Evolutionary conservation across 2,797 vertebrate species (phyloP), one percentile per base, ranked within the genome.

Genomic region (Acropternis orthonyx): DNA sequence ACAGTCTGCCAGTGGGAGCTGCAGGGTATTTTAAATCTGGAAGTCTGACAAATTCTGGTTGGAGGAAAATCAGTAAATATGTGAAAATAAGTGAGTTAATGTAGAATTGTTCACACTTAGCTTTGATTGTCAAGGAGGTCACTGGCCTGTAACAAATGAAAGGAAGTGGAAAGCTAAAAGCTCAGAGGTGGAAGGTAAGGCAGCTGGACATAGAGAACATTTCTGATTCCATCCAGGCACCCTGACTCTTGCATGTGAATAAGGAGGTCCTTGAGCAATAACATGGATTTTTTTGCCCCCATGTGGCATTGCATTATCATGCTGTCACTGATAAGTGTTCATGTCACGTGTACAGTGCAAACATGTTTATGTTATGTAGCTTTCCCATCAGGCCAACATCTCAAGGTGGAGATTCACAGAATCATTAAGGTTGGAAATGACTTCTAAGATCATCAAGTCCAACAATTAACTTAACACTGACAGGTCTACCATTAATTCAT

Each of bases 331-430:
- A n/a, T 7, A 88, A 48, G 4, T 22, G 11, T 36, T 54, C 27
- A 8, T 49, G 32, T 0, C 9, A 1, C 5, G 2, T 52, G 79
- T 39, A 21, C 4, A 43, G 13, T 24, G 8, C 3, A 26, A 27
- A 0, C 1, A 28, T 9, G 5, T 27, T 62, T 15, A 26, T 46
- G 14, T 2, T 49, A 11, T 5, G 7, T 14, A 36, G 12, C 23
- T 75, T 76, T 79, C 32, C 30, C 28, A 36, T 13, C 43, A 39
- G 22, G 7, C 5, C 34, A 48, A 10, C 3, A 9, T 55, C 51
- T 88, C 41, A 41, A 52, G 18, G 4, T n/a, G 13, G 4, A 39
- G n/a, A 52, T 34, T 34, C 12, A 32, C 30, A 72, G 30, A 46
- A 27, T 52, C 7, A 7, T 6, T 30, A 65, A 36, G 39, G 12